Conservation (phyloP, 2,113 vertebrate genomes). For the Orientallactaga bullata region DNA sequence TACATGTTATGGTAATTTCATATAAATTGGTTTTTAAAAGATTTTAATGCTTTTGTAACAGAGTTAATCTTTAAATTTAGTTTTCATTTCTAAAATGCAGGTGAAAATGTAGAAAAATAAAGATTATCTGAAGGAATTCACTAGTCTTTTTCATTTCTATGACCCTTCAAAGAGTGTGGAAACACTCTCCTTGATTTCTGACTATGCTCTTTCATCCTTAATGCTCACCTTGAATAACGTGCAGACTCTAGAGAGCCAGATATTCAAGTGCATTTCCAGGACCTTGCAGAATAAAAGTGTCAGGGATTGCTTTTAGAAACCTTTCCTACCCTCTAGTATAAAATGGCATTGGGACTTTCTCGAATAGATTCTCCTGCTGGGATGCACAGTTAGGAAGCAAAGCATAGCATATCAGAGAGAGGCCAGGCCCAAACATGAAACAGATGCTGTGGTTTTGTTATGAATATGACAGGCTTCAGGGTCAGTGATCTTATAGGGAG, state of each 20-base stretch:
- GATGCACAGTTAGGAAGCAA: constrained; percentile 53
- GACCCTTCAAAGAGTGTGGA: constrained; percentile 52
- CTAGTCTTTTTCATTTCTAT: constrained; percentile 40
- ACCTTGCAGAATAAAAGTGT: constrained; percentile 53
- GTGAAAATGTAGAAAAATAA: constrained; percentile 35
- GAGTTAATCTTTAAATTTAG: neutral
- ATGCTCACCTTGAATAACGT: constrained; percentile 51
- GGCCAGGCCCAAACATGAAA: constrained; percentile 58
- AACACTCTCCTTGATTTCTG: constrained; percentile 57
- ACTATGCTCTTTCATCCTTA: constrained; percentile 60
- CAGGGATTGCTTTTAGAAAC: constrained; percentile 55
- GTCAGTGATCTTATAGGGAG: constrained; percentile 38
- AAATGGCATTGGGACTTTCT: constrained; percentile 71
- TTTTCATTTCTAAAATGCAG: constrained; percentile 48
- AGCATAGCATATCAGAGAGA: constrained; percentile 9
- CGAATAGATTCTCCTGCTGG: constrained; percentile 64
- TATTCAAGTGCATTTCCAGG: constrained; percentile 66
- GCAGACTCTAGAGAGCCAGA: constrained; percentile 32
- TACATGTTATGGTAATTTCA: constrained; percentile 10
- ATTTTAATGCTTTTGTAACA: constrained; percentile 6
- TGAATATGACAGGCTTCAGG: constrained; percentile 64
- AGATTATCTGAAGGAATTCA: constrained; percentile 47
- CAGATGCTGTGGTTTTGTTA: neutral
- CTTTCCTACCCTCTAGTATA: constrained; percentile 52
- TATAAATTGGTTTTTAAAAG: constrained; percentile 28